These are phyloP conservation scores for Hyposoter didymator DNA, from an alignment of 2,888 invertebrate species.

Conservation along the genomic window DNA sequence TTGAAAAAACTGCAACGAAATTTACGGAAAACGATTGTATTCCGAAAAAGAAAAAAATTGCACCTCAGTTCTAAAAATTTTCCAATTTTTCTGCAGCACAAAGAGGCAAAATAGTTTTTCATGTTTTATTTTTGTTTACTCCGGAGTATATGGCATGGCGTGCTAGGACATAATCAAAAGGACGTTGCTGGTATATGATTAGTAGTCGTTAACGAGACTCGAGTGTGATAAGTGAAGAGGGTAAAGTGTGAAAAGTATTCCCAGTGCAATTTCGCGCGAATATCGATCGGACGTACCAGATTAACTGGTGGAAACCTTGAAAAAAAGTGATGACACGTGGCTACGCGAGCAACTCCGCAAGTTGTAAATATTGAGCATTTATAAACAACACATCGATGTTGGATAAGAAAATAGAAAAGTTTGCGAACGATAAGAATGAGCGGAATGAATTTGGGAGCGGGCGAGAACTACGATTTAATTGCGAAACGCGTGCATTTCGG, in stretches of 20 bases:
- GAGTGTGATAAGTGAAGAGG: neutral
- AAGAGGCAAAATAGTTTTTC: neutral
- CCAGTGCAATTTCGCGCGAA: slow-evolving; percentile 33
- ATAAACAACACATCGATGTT: neutral
- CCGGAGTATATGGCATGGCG: neutral
- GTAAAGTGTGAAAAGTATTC: slow-evolving; percentile 1
- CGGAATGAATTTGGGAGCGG: neutral
- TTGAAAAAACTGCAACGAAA: neutral
- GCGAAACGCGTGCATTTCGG: slow-evolving; percentile 74
- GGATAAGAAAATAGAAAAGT: neutral
- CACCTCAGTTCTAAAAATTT: neutral
- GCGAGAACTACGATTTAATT: slow-evolving; percentile 19
- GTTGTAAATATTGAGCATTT: neutral
- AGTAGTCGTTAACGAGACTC: neutral
- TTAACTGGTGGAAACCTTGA: neutral
- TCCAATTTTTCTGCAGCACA: neutral
- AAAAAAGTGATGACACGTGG: neutral
- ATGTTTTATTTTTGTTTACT: neutral
- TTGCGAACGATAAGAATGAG: neutral
- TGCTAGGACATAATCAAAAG: neutral
- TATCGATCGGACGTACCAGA: neutral
- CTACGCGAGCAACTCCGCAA: neutral
- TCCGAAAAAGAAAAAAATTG: too few species aligned
- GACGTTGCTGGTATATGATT: neutral
- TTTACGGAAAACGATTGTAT: too few species aligned